A percentile compares a stretch with the other conserved stretches of the same genome.
phyloP scores from a whole-genome alignment of 2,888 invertebrate genomes.

The Notocelia uddmanniana region DNA sequence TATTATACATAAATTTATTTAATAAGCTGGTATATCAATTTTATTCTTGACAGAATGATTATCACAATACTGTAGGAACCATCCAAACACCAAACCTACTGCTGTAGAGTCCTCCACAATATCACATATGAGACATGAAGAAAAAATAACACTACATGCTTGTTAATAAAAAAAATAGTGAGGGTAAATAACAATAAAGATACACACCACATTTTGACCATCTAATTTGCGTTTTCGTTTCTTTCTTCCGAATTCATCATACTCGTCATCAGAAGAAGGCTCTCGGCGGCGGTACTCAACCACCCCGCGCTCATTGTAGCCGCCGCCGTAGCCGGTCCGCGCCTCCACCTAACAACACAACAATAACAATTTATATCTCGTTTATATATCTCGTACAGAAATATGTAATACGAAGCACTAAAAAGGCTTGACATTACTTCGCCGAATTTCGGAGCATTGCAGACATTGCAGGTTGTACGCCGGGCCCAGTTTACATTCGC shows the following conservation, averaged over 20 bases:
- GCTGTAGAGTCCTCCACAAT: slow-evolving; percentile 20
- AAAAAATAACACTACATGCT: slow-evolving; percentile 27
- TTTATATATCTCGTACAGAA: background rate
- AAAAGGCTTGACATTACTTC: slow-evolving; percentile 88
- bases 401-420: background rate
- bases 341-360: slow-evolving; percentile 86
- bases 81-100: background rate
- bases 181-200: slow-evolving; percentile 15
- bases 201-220: slow-evolving; percentile 62
- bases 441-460: slow-evolving; percentile 98
- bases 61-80: slow-evolving; percentile 1
- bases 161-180: slow-evolving; percentile 25
- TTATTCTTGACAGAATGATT: slow-evolving; percentile 1
- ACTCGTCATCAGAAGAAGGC: slow-evolving; percentile 96
- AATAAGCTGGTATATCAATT: background rate
- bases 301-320: slow-evolving; percentile 97
- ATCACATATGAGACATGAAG: background rate
- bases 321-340: slow-evolving; percentile 93
- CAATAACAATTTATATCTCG: slow-evolving; percentile 17
- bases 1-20: background rate
- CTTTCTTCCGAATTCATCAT: slow-evolving; percentile 95
- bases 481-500: slow-evolving; percentile 99
- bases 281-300: slow-evolving; percentile 97
- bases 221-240: slow-evolving; percentile 84
- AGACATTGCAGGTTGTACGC: slow-evolving; percentile 98